Base-by-base conservation (phyloP, 2,797 vertebrate genomes). In the Enoplosus armatus region DNA sequence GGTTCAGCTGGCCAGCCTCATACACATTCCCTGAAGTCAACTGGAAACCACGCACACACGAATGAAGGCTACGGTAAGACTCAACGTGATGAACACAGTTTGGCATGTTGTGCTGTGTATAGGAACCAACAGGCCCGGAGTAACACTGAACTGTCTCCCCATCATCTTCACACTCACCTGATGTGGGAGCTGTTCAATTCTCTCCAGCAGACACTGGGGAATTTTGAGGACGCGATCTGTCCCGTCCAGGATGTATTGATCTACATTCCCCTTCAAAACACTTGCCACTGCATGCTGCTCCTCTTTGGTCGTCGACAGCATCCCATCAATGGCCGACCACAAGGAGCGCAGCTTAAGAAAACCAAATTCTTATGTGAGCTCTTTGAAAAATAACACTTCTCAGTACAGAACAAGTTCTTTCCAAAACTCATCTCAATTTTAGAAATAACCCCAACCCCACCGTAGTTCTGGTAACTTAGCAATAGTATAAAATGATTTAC, bases 1-100 rank as follows among this genome's bases (percentile, higher is more conserved):
- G 85, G 85, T 97, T 96, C 72, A 97, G 91, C 80, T 97, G 96
- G 67, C 91, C 95, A 35, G 27, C 92, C 90, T 98, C 95, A 61
- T 97, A 97, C 77, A 97, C 4, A 31, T 94, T 96, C 78, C 95
- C 96, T 1, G 89, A 89, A 75, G 83, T 94, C 64, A 90, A 67
- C 98, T 99, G 89, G 83, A 59, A 80, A 59, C 66, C 16, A 73
- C 3, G 2, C 18, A 20, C 1, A 12, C 8, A 11, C 31, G 39
- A 51, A 5, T n/a, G 18, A 10, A 54, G 6, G 26, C 7, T 54
- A 29, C 15, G 6, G 4, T 53, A 6, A 54, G 26, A 16, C 51
- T 54, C 14, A 1, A 3, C 2, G 50, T 15, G 51, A 53, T 14
- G 12, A n/a, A n/a, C n/a, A n/a, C n/a, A n/a, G n/a, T n/a, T n/a